Base-by-base conservation (phyloP, 2,113 vertebrate species). In the Psettodes erumei region DNA sequence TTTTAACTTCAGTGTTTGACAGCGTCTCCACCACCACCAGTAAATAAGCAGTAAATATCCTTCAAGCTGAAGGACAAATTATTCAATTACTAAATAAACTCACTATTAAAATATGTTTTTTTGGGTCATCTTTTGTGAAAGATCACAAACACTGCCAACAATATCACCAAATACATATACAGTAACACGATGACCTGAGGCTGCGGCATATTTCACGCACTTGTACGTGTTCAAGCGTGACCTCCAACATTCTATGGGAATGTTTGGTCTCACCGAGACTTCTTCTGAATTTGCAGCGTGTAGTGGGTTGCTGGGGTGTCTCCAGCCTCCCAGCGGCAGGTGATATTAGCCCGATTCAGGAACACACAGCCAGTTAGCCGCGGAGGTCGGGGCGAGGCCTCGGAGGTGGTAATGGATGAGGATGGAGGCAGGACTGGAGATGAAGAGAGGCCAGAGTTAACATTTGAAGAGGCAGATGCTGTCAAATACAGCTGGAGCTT, bases 261-360 rank as follows among this genome's bases (percentile, higher is more conserved):
- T 23, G 56, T 16, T 32, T 40, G 11, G 2, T 33, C 88, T 85
- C 69, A 93, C 91, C 33, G 7, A 2, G 18, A 1, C 0, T 12
- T 53, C 60, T 2, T 75, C 35, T 83, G 42, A 25, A 91, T 65
- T 19, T 32, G 21, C 35, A 93, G 82, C 18, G 76, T 91, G 80
- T 92, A 92, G 50, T 11, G 13, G 0, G 25, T 90, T 1, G 18
- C 19, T 0, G 62, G 9, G 3, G 18, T 5, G 45, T 79, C 73
- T 19, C 82, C 82, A 0, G 76, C 66, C 32, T 85, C 71, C 93
- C 93, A 94, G 23, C 10, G 62, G 76, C 93, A 94, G 42, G 92
- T 94, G 64, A 91, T 79, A 13, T 84, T 89, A 2, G 53, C 68
- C 11, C 82, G 62, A 11, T 82, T 19, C n/a, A 66, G 40, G 43